Conservation (phyloP, 2,888 invertebrate species). For the Pardosa pseudoannulata region DNA sequence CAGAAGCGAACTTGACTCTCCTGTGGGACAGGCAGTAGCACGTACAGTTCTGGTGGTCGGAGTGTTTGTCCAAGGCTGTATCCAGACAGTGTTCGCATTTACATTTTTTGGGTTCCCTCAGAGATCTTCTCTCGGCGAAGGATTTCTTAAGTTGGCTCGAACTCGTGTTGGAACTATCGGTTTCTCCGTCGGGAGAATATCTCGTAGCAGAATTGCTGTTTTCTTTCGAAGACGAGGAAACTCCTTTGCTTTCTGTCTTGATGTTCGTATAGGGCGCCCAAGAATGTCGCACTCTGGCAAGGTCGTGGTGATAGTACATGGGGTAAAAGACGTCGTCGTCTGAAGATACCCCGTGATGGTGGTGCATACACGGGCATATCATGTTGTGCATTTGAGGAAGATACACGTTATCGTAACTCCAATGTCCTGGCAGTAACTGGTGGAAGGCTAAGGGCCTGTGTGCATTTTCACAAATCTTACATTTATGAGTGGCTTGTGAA, state of each 20-base stretch:
- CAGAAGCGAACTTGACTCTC: constrained; percentile 66
- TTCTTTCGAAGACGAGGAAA: constrained; percentile 24
- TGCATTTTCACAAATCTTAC: constrained; percentile 54
- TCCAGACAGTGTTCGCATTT: constrained; percentile 63
- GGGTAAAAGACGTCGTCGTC: constrained; percentile 63
- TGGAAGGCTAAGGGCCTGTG: constrained; percentile 58
- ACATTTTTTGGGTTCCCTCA: constrained; percentile 64
- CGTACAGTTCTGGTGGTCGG: constrained; percentile 37
- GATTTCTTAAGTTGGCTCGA: constrained; percentile 39
- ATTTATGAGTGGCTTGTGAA: constrained; percentile 39
- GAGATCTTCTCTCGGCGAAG: constrained; percentile 45
- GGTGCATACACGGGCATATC: constrained; percentile 44
- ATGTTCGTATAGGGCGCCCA: constrained; percentile 52
- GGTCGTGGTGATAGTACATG: constrained; percentile 43
- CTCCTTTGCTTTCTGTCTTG: constrained; percentile 22
- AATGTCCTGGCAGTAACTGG: constrained; percentile 62
- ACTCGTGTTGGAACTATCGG: not conserved
- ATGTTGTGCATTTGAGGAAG: constrained; percentile 58
- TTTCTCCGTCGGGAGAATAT: constrained; percentile 62
- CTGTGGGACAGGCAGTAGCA: constrained; percentile 55
- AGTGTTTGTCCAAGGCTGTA: constrained; percentile 25
- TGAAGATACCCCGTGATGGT: constrained; percentile 36
- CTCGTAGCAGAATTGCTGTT: not conserved
- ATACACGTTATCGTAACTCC: constrained; percentile 70
- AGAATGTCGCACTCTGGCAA: constrained; percentile 55